phyloP scores from a whole-genome alignment of 92 coral and sea anemone genomes.

The Actinernus sp. region DNA sequence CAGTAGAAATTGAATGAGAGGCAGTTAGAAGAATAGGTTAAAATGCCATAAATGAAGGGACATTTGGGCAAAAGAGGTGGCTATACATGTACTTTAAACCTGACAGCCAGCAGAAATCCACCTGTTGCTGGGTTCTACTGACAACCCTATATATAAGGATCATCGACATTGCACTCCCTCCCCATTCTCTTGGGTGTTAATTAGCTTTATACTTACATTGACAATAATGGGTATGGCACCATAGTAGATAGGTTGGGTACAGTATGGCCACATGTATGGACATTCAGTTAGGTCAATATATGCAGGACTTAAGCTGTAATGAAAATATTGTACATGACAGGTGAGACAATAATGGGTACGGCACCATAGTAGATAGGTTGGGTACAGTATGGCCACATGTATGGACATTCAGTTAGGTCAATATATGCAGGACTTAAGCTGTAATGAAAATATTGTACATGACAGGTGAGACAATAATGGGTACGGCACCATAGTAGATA shows the following conservation, averaged over 20 bases:
- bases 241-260: conserved; percentile 90
- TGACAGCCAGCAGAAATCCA: not conserved
- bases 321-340: no score
- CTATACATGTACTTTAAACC: no score
- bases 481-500: conserved; percentile 82
- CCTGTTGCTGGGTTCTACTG: no score
- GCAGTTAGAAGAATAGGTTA: no score
- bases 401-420: conserved; percentile 96
- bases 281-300: conserved; percentile 95
- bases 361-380: conserved; percentile 90
- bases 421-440: conserved; percentile 95
- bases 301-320: conserved; percentile 81
- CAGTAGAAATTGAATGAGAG: no score
- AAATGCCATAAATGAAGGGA: no score
- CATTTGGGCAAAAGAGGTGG: no score
- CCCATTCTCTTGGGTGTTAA: no score
- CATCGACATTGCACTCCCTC: no score
- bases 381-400: conserved; percentile 99
- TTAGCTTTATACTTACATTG: conserved; percentile 67
- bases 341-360: conserved; percentile 87
- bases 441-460: not conserved
- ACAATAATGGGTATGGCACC: conserved; percentile 87
- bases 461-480: conserved; percentile 88
- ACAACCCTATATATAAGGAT: not conserved
- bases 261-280: conserved; percentile 99